Percentiles rank a stretch among this genome's conserved stretches.
Conservation (phyloP, 2,888 invertebrate genomes). For the Drosophila demipolita region DNA sequence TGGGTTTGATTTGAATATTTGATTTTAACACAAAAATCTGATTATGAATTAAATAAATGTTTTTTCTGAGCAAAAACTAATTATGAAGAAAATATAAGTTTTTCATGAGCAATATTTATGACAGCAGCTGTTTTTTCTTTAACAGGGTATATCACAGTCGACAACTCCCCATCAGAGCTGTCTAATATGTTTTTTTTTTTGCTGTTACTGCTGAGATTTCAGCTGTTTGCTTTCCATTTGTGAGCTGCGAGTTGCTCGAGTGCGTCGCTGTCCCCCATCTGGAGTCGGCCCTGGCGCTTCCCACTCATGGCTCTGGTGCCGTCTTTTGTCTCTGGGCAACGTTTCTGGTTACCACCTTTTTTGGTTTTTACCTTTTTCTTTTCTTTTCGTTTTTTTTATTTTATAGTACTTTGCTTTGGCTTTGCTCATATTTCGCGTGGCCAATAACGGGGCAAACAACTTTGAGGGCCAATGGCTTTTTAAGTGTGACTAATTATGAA, state of each 20-base stretch:
- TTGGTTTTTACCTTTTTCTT: slow-evolving; percentile 18
- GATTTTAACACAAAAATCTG: too few relatives aligned
- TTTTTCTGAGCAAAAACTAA: not conserved
- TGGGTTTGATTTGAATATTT: too few relatives aligned
- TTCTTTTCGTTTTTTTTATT: not conserved
- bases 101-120: not conserved
- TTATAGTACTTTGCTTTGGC: slow-evolving; percentile 24
- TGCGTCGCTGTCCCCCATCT: slow-evolving; percentile 22
- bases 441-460: slow-evolving; percentile 65
- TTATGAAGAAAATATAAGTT: not conserved
- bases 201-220: slow-evolving; percentile 38
- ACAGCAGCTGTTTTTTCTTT: not conserved
- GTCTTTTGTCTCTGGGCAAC: slow-evolving; percentile 32
- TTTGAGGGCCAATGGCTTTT: slow-evolving; percentile 76
- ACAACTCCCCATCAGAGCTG: not conserved
- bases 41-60: not conserved
- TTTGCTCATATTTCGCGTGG: slow-evolving; percentile 69
- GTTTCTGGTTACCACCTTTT: slow-evolving; percentile 59
- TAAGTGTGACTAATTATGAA: slow-evolving; percentile 79
- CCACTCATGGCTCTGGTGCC: slow-evolving; percentile 52
- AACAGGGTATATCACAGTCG: not conserved
- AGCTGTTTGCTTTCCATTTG: slow-evolving; percentile 69
- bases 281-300: slow-evolving; percentile 47
- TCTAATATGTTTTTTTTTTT: not conserved
- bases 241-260: slow-evolving; percentile 34